A percentile compares a stretch with the other conserved stretches of the same genome.
phyloP scores from a whole-genome alignment of 2,888 invertebrate genomes.

The Pammene aurita region DNA sequence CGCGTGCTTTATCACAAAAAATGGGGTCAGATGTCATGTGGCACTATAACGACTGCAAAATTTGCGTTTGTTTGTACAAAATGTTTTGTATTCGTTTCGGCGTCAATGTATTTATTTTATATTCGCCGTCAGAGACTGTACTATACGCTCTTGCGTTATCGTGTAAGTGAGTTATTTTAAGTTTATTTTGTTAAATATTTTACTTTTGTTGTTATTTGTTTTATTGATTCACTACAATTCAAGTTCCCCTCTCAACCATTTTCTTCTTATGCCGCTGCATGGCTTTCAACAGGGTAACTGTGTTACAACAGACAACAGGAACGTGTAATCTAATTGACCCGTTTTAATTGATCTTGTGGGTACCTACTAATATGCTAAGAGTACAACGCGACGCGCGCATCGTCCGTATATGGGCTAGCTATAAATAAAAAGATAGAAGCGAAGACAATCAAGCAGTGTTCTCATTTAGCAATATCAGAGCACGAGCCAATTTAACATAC shows the following conservation, averaged over 20 bases:
- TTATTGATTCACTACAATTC: constrained; percentile 25
- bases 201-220: constrained; percentile 40
- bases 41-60: background rate
- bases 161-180: constrained; percentile 56
- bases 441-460: background rate
- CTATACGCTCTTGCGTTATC: constrained; percentile 52
- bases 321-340: no score
- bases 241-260: background rate
- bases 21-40: background rate
- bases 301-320: no score
- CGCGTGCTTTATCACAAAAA: background rate
- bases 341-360: no score
- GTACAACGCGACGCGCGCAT: background rate
- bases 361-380: no score
- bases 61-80: constrained; percentile 47
- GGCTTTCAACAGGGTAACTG: no score
- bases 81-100: constrained; percentile 50
- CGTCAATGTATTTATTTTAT: constrained; percentile 57
- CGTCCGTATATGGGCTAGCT: constrained; percentile 1
- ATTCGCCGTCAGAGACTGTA: constrained; percentile 55
- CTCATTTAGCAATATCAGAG: background rate
- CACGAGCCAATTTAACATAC: background rate
- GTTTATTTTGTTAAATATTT: constrained; percentile 47
- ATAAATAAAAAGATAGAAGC: background rate
- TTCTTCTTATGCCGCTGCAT: background rate